Conservation (phyloP, 1,140 invertebrate species). For the Cydia splendana region DNA sequence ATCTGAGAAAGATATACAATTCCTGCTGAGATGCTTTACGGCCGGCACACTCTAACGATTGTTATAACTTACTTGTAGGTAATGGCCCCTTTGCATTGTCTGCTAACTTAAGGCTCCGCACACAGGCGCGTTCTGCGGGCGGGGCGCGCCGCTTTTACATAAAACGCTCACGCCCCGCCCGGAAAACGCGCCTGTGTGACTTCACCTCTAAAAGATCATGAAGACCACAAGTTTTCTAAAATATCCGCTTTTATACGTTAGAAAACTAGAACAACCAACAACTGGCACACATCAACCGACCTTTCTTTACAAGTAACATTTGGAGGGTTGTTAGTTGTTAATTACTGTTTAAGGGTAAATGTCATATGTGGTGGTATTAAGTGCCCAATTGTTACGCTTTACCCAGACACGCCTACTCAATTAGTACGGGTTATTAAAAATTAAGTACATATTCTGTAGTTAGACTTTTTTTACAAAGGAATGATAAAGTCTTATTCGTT, state of each 20-base stretch:
- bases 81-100: no score
- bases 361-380: constrained; percentile 16
- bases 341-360: constrained; percentile 19
- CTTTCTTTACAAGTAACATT: not conserved
- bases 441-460: not conserved
- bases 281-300: not conserved
- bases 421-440: constrained; percentile 13
- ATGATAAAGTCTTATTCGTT: not conserved
- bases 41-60: no score
- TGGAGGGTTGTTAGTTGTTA: constrained; percentile 9
- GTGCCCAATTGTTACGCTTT: constrained; percentile 15
- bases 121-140: no score
- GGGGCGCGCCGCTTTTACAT: no score
- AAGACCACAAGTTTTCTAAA: not conserved
- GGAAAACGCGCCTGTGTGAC: no score
- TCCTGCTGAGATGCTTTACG: no score
- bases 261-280: not conserved
- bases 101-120: no score
- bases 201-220: not conserved
- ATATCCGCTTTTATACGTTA: not conserved
- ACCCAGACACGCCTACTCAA: not conserved
- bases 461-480: not conserved
- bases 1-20: no score
- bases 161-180: no score
- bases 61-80: no score